Evolutionary conservation across 2,797 vertebrate species (phyloP), one percentile per base, ranked within the genome.

Genomic region (Sebastes glaucus): DNA sequence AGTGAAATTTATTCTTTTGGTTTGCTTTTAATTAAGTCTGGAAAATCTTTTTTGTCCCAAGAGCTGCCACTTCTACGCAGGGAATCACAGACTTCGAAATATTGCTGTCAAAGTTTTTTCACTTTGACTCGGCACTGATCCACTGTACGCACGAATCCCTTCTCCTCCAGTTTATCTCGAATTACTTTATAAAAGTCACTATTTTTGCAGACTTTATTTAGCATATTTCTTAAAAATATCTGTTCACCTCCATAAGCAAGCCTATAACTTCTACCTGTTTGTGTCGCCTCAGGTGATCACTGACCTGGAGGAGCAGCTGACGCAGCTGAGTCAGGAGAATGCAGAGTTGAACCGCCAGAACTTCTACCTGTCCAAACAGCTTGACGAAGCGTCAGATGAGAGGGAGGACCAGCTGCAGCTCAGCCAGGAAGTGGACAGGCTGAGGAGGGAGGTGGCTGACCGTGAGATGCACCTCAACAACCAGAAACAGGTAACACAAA

Each of bases 321-420:
- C 97, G 38, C 98, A 99, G 91, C 95, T 99, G 88, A 98, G 96
- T 38, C 98, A 99, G 93, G 99, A 99, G 88, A 99, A 99, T 0
- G 97, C 98, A 0, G 98, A 99, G 89, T 94, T 99, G 91, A 99
- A 99, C 96, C 97, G 98, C n/a, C 99, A 99, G 95, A 99, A 99
- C 91, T 99, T 99, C 93, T 99, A 98, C 94, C 91, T 99, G 79
- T 98, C 97, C 91, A 99, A 99, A 90, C 99, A 99, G 93, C 96
- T 99, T 0, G 98, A 98, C 1, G 99, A 99, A 89, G 97, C 97
- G 4, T 98, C 98, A 0, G 98, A 98, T 1, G 97, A 98, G 85
- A 95, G 90, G 0, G 98, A 99, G 8, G 98, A 99, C 88, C 96
- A 98, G 9, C 91, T 98, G 22, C 98, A 99, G 91, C 89, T 99